Evolutionary conservation across 2,113 vertebrate genomes (phyloP), one percentile per base, ranked within the genome.

Genomic region (Phainopepla nitens): DNA sequence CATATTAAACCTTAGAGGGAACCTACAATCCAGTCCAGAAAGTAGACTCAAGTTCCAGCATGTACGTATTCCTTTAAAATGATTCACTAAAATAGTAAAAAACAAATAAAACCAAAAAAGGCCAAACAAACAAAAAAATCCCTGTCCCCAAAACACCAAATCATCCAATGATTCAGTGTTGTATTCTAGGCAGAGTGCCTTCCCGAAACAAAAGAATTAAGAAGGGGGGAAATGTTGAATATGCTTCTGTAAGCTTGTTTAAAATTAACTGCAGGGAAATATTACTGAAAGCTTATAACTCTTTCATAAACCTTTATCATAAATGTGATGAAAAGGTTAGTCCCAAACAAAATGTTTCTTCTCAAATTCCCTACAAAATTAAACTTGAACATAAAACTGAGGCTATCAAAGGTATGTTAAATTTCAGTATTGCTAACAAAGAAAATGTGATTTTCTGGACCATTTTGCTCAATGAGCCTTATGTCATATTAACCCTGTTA

Each of bases 341-440:
- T 54, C 51, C 58, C 56, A 94, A 94, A 75, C 54, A 87, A 81
- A 87, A 91, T 4, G 45, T 92, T 91, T 47, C 73, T 87, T 93
- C 57, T 82, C n/a, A 70, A 80, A 87, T 56, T 82, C 45, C 44
- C 47, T 51, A 47, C 17, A 71, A 78, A 90, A 75, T 15, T 56
- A 82, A 56, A 85, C 11, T 77, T 93, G 45, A 78, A 33, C 31
- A 57, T 62, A 61, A 91, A 94, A 68, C 13, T 42, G 15, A 49
- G 85, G 29, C 23, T 45, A 41, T n/a, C 54, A 89, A 84, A 82
- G 29, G 53, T 51, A 66, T 49, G 51, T 47, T 75, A 83, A 69
- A 95, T 88, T 96, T 92, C 83, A 93, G 62, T 86, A 21, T 41
- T 93, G 19, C 24, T 94, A 75, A 86, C 4, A 61, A 68, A 76